Evolutionary conservation across 2,113 vertebrate genomes (phyloP).

Genomic region (Edolisoma coerulescens): DNA sequence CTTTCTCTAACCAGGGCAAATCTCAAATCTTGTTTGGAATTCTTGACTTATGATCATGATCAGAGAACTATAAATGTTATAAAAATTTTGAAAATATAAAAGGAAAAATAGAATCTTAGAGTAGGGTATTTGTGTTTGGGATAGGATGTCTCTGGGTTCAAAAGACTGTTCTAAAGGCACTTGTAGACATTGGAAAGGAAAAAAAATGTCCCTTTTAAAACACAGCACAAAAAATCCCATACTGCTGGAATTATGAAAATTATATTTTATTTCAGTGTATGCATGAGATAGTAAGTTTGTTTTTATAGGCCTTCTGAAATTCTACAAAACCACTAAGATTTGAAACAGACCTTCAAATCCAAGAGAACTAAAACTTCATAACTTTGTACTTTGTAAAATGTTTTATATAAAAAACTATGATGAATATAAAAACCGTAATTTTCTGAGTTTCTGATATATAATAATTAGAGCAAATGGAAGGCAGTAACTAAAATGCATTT

Average conservation of each 20-base stretch:
- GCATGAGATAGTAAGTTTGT: not conserved
- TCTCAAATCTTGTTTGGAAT: not conserved
- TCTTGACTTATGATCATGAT: not conserved
- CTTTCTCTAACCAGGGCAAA: not conserved
- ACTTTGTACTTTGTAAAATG: not conserved
- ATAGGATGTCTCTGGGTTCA: not conserved
- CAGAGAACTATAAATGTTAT: not conserved
- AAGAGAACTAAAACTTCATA: not conserved
- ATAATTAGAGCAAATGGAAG: not conserved
- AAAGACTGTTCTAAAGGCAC: not conserved
- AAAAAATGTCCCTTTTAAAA: not conserved
- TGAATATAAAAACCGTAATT: not conserved
- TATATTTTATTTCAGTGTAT: not conserved
- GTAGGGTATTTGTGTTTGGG: not conserved
- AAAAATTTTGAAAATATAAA: not conserved
- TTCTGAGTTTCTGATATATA: not conserved
- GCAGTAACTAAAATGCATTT: not conserved
- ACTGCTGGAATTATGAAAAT: not conserved
- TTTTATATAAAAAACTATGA: not conserved
- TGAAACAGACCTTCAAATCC: not conserved
- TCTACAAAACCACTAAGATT: not conserved
- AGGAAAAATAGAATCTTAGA: not conserved
- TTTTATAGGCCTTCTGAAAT: not conserved
- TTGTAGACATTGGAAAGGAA: not conserved
- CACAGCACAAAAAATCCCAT: not conserved